phyloP scores from a whole-genome alignment of 92 coral and sea anemone species.

The Umimayanthus kanabou region DNA sequence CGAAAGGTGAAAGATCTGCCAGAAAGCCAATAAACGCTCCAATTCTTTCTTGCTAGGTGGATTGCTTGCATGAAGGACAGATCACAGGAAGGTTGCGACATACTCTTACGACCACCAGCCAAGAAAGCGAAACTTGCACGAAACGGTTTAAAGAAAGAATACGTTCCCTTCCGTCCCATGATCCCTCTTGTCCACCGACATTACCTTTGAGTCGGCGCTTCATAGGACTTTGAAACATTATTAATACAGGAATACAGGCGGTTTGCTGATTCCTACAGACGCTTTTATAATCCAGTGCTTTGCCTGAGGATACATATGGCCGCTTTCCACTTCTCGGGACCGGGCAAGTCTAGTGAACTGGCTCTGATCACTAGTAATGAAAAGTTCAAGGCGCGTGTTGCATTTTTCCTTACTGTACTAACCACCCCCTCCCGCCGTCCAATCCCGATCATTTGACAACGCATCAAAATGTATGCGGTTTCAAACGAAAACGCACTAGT shows the following conservation, averaged over 20 bases:
- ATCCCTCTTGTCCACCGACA: constrained; percentile 12
- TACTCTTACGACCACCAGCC: constrained; percentile 16
- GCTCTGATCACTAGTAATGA: no score
- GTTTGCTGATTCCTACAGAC: not conserved
- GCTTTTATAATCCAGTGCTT: not conserved
- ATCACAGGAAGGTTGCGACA: constrained; percentile 13
- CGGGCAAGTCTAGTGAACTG: not conserved
- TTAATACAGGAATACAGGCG: no score
- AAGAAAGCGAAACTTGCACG: not conserved
- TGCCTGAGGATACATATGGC: not conserved
- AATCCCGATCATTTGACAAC: no score
- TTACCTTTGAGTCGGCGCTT: not conserved
- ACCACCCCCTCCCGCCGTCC: no score
- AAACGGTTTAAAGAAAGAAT: not conserved
- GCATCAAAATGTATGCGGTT: no score
- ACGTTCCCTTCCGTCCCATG: constrained; percentile 23
- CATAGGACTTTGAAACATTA: not conserved
- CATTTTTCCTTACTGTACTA: no score
- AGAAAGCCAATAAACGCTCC: not conserved
- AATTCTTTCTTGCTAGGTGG: constrained; percentile 4
- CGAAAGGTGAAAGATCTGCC: not conserved
- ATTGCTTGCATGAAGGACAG: constrained; percentile 14
- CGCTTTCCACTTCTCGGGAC: not conserved
- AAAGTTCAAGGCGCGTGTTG: no score
- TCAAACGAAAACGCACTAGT: no score